Percentiles rank a stretch among this genome's conserved stretches.
Evolutionary conservation across 2,797 vertebrate species (phyloP).

Genomic region (Poeciliopsis turneri): DNA sequence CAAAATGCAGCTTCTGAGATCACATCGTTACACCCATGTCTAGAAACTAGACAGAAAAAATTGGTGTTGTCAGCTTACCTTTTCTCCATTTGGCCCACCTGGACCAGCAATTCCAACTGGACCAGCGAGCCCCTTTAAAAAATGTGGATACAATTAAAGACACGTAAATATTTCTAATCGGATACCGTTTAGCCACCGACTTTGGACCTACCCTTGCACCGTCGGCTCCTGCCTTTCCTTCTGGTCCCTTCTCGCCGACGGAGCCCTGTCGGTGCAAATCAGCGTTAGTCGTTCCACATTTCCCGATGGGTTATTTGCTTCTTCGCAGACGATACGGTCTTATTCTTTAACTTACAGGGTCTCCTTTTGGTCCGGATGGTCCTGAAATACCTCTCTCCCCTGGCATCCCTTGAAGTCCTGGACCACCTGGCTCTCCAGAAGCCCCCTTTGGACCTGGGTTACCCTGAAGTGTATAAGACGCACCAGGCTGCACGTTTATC

Average conservation of each 20-base stretch:
- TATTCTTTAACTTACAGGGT: conserved; percentile 83
- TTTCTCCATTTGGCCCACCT: conserved; percentile 88
- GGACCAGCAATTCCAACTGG: conserved; percentile 87
- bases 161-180: background rate
- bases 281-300: background rate
- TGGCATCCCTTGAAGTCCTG: conserved; percentile 87
- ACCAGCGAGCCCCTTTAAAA: conserved; percentile 80
- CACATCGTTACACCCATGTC: no score
- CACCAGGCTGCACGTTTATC: no score
- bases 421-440: conserved; percentile 89
- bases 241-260: conserved; percentile 87
- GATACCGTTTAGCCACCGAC: background rate
- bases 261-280: conserved; percentile 81
- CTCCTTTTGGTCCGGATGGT: conserved; percentile 81
- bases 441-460: conserved; percentile 85
- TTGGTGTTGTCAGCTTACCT: conserved; percentile 77
- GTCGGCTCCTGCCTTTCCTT: conserved; percentile 93
- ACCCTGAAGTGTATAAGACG: conserved; percentile 77
- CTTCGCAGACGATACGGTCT: background rate
- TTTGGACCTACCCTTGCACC: conserved; percentile 89
- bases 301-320: background rate
- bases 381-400: conserved; percentile 81
- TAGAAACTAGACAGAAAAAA: background rate
- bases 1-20: background rate
- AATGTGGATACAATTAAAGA: background rate